Evolutionary conservation across 2,113 vertebrate genomes (phyloP), one percentile per base, ranked within the genome.

Genomic region (Paracanthobrama guichenoti): DNA sequence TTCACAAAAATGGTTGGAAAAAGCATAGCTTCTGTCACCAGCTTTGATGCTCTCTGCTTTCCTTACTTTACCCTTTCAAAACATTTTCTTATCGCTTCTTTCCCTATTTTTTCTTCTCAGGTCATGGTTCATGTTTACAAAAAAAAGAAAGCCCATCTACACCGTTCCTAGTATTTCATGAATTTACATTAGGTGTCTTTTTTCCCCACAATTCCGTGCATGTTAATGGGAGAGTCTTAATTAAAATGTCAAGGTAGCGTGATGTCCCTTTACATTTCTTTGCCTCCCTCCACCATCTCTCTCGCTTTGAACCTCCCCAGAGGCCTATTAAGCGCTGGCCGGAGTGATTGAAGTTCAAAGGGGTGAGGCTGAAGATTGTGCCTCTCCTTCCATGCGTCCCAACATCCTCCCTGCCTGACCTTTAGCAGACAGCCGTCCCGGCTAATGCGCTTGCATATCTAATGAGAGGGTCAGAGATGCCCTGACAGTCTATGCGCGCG

Each of bases 241-340:
- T 95, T 95, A 95, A 95, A 95, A 95, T 95, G 94, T 95, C 94
- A 94, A 92, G 92, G 94, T 94, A 90, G 92, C 90, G 89, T 92
- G 92, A 94, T 93, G 92, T 94, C 93, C 92, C 93, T 94, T 94
- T 94, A 94, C 91, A 90, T 87, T 81, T 79, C 59, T 86, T 74
- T 87, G 86, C 87, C 72, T 79, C 81, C 59, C 82, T 67, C 31
- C 24, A 81, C 85, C 83, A 86, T 89, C 90, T 91, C 89, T 88
- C 90, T 91, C 90, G 88, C 91, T 93, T 92, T 93, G 92, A 93
- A 93, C 93, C 92, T 94, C 94, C 92, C 92, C 89, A 84, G 93
- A 91, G 94, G 93, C 93, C 93, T 94, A 94, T 94, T 95, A 95
- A 94, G 92, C 89, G 86, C 89, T 85, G 92, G 92, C 91, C 90